Evolutionary conservation across 2,888 invertebrate genomes (phyloP).

Genomic region (Callinectes sapidus): DNA sequence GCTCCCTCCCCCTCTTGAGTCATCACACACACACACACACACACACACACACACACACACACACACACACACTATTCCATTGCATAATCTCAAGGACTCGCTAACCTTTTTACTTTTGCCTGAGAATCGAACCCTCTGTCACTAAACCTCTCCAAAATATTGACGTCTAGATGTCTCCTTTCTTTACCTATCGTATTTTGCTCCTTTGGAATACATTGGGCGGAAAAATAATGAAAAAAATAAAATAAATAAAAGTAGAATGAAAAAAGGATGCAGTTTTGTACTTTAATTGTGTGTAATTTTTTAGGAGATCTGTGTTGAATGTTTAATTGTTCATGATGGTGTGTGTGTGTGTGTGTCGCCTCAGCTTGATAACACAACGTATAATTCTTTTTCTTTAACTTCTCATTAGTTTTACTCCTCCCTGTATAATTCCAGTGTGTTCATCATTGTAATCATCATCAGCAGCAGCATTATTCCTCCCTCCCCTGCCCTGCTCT

Average conservation of each 20-base stretch:
- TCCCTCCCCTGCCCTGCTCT: not conserved
- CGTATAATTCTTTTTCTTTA: no score
- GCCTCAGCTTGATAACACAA: no score
- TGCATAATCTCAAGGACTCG: not conserved
- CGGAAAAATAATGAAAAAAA: no score
- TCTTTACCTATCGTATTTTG: not conserved
- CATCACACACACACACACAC: not conserved
- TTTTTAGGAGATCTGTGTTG: no score
- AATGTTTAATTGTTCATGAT: no score
- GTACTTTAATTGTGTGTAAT: no score
- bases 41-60: no score
- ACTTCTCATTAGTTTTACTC: not conserved
- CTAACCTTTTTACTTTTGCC: not conserved
- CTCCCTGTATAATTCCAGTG: not conserved
- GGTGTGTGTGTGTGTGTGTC: not conserved
- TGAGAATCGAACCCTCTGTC: not conserved
- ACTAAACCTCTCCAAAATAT: not conserved
- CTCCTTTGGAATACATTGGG: no score
- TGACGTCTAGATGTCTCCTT: not conserved
- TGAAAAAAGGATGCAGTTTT: no score
- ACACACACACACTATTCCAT: not conserved
- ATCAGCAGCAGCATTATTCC: not conserved
- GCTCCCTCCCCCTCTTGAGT: not conserved
- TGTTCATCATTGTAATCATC: not conserved
- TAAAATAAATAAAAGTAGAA: no score